Evolutionary conservation across 2,797 vertebrate genomes (phyloP), one percentile per base, ranked within the genome.

Genomic region (Gadopsis marmoratus): DNA sequence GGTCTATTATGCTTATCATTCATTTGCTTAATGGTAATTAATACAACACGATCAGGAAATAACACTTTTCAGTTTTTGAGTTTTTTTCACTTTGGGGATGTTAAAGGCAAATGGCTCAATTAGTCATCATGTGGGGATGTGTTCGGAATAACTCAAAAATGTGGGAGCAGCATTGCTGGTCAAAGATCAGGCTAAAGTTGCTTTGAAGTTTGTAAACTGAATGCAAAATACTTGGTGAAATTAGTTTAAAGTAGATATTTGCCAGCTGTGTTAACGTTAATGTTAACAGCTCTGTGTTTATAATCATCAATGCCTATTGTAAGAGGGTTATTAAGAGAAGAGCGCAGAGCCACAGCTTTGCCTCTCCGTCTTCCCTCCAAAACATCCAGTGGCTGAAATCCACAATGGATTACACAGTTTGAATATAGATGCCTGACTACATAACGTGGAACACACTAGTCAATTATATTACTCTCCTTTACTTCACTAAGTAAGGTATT

Each of bases 301-400:
- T 41, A 51, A 74, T 58, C 70, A 68, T 75, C 26, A 23, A 37
- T 47, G 13, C 31, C 31, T 73, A 47, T 58, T 7, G 3, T 58
- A 55, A 64, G 58, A 74, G 29, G 12, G 50, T 71, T 80, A 66
- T 71, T 65, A 16, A 53, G 65, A 61, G 50, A 63, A 51, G 13
- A 74, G 29, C 9, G 1, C 13, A 37, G 59, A 66, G 54, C 48
- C 64, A 59, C 35, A 50, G 53, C 55, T 77, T 56, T 58, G 23
- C 33, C 29, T 74, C 66, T 78, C 67, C 41, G 81, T 53, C 67
- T 81, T 48, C 48, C 63, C 71, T 48, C 14, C 14, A 75, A 63
- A 76, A 63, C 48, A 79, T 65, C 48, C 66, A 65, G 23, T 72
- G 74, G 21, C 29, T 61, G 21, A 77, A 79, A 70, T 72, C 66